Conservation (phyloP, 2,888 invertebrate species). For the Drosophila affinis region DNA sequence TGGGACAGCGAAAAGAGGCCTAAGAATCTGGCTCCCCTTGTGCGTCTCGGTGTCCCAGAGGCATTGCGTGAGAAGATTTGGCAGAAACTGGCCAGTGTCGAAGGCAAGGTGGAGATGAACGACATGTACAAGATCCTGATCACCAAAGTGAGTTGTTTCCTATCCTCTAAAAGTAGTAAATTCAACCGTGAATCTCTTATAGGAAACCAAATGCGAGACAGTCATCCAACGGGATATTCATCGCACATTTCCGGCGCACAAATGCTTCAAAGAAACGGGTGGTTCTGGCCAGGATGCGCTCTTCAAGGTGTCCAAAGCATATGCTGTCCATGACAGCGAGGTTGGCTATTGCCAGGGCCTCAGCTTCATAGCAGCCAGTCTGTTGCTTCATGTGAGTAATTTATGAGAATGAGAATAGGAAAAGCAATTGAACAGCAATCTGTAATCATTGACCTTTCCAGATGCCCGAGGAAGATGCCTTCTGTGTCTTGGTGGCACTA, state of each 20-base stretch:
- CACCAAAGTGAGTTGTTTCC: slow-evolving; percentile 88
- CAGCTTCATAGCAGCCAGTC: slow-evolving; percentile 98
- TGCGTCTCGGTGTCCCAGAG: slow-evolving; percentile 96
- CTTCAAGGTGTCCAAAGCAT: slow-evolving; percentile 97
- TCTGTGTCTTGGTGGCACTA: slow-evolving; percentile 96
- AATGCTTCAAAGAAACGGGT: slow-evolving; percentile 97
- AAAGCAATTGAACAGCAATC: not conserved
- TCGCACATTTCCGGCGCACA: slow-evolving; percentile 99
- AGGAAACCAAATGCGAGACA: slow-evolving; percentile 97
- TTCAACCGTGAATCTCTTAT: slow-evolving; percentile 39
- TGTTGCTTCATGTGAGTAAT: slow-evolving; percentile 94
- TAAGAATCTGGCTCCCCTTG: slow-evolving; percentile 91
- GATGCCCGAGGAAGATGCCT: slow-evolving; percentile 99
- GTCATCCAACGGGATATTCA: slow-evolving; percentile 98
- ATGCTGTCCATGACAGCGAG: slow-evolving; percentile 98
- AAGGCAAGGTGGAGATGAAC: slow-evolving; percentile 92
- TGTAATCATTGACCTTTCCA: slow-evolving; percentile 82
- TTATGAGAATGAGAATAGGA: no score
- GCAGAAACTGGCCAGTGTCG: slow-evolving; percentile 96
- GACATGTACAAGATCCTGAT: slow-evolving; percentile 96
- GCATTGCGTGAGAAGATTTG: slow-evolving; percentile 98
- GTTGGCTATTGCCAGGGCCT: slow-evolving; percentile 99
- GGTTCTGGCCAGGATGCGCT: slow-evolving; percentile 97
- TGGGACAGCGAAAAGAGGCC: slow-evolving; percentile 90
- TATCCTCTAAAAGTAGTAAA: not conserved